Conservation (phyloP, 2,113 vertebrate genomes). For the Paradoxurus hermaphroditus region DNA sequence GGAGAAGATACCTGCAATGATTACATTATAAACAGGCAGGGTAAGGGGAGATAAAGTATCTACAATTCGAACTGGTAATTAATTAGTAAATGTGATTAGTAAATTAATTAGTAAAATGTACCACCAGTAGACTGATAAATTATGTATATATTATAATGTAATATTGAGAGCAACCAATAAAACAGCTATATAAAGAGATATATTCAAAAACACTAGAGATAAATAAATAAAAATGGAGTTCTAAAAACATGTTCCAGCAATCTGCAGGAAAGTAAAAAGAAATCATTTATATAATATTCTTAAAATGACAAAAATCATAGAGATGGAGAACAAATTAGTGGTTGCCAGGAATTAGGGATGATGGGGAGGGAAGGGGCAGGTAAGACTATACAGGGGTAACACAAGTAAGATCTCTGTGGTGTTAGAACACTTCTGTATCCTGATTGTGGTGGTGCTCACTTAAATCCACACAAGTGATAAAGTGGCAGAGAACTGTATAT, state of each 20-base stretch:
- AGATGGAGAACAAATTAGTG: neutral
- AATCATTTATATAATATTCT: conserved; percentile 9
- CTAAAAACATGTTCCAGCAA: conserved; percentile 17
- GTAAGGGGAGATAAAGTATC: neutral
- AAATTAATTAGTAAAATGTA: neutral
- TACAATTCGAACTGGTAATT: neutral
- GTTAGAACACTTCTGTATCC: neutral
- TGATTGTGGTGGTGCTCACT: neutral
- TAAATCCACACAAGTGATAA: neutral
- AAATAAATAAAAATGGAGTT: conserved; percentile 27
- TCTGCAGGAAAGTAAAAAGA: neutral
- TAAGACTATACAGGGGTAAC: accelerated
- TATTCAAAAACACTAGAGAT: neutral
- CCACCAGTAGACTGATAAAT: neutral
- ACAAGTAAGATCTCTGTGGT: neutral
- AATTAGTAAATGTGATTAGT: neutral
- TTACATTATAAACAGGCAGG: neutral
- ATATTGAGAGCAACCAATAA: neutral
- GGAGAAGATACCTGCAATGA: neutral
- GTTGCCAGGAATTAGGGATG: neutral
- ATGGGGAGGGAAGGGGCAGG: neutral
- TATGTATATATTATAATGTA: neutral
- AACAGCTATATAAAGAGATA: neutral
- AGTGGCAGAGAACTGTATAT: neutral
- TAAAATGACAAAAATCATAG: conserved; percentile 18